Evolutionary conservation across 2,888 invertebrate genomes (phyloP), one percentile per base, ranked within the genome.

Genomic region (Archips xylosteana): DNA sequence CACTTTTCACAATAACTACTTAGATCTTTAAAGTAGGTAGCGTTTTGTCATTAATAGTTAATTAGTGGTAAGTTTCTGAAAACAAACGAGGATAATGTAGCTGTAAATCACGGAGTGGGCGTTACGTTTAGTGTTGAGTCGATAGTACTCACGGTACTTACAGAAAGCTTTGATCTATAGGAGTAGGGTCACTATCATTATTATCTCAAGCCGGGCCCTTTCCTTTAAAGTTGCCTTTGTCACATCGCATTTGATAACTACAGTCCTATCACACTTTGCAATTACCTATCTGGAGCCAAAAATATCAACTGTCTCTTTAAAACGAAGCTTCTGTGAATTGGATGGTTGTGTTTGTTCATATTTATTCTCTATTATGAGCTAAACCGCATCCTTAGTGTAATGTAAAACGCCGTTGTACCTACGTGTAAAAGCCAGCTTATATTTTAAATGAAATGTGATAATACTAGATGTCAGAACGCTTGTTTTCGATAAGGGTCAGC

Each of bases 41-140:
- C 78, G 77, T 84, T 83, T 79, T 80, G 82, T 87, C 88, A 86
- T 82, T 81, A 86, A 87, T 85, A 86, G 84, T 78, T 83, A 81
- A 82, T 82, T 89, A 89, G 84, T 78, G 78, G 83, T 90, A 89
- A 89, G 87, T 12, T 85, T 85, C 82, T 79, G 78, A 86, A 85
- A 82, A 82, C 82, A 82, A 82, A 57, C 54, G 42, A 63, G 84
- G 83, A 82, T 78, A 34, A 23, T 15, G n/a, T 61, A 39, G 39
- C 23, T 12, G 57, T 32, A 4, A 59, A 45, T 71, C 45, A 45
- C 67, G 51, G 51, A 42, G 32, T 32, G 32, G 12, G 32, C 32
- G 12, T 4, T 49, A 8, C 8, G 2, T 49, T n/a, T 4, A 4
- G 49, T n/a, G 49, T 6, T 15, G 49, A 5, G 23, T 9, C 32